A percentile compares a stretch with the other conserved stretches of the same genome.
Conservation (phyloP, 2,797 vertebrate species). For the Danio tinwini region DNA sequence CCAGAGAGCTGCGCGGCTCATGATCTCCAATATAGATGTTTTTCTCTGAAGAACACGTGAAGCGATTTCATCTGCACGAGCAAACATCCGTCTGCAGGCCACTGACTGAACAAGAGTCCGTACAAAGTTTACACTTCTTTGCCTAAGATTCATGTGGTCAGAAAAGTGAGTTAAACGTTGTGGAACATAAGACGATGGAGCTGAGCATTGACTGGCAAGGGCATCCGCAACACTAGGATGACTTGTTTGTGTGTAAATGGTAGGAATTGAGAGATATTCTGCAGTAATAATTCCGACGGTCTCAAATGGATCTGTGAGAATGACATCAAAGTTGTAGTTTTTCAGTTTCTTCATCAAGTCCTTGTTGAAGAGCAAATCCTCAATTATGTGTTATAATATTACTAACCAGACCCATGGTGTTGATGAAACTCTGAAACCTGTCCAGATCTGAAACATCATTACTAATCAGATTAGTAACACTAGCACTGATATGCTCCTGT, state of each 20-base stretch:
- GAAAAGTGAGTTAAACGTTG: constrained; percentile 62
- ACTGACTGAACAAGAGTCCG: constrained; percentile 58
- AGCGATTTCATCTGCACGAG: constrained; percentile 58
- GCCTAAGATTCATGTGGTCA: constrained; percentile 64
- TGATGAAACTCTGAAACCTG: neutral
- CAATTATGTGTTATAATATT: neutral
- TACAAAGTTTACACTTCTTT: constrained; percentile 65
- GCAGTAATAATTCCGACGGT: constrained; percentile 66
- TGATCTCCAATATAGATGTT: constrained; percentile 54
- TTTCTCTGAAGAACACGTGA: constrained; percentile 68
- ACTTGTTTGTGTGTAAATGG: constrained; percentile 60
- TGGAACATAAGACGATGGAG: constrained; percentile 68
- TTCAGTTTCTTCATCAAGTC: constrained; percentile 58
- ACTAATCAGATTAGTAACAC: neutral
- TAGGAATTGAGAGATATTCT: constrained; percentile 68
- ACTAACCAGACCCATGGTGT: constrained; percentile 13
- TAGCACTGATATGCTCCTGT: rapidly evolving
- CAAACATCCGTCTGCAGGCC: constrained; percentile 65
- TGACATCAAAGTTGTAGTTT: constrained; percentile 60
- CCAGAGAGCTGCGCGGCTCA: constrained; percentile 71
- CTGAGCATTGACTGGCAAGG: constrained; percentile 61
- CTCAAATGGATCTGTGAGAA: constrained; percentile 70
- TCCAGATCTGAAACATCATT: constrained; percentile 27
- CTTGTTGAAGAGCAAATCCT: constrained; percentile 60
- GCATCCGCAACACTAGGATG: constrained; percentile 60